Conservation (phyloP, 1,140 invertebrate species). For the Acromyrmex charruanus region DNA sequence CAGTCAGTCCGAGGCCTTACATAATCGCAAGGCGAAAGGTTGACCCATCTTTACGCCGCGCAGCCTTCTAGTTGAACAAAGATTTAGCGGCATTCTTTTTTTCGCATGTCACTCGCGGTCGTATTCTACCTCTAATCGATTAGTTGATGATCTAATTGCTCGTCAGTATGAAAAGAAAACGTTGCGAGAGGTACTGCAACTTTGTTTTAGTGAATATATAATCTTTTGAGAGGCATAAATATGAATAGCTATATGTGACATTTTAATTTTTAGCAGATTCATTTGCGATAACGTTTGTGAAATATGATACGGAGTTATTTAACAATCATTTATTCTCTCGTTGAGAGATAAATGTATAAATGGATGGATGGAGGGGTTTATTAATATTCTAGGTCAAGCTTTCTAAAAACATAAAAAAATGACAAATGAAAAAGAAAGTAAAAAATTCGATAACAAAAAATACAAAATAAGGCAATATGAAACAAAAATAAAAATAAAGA, state of each 20-base stretch:
- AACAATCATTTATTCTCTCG: not conserved
- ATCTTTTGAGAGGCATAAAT: not conserved
- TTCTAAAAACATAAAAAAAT: no score
- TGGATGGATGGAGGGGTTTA: no score
- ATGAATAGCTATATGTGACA: not conserved
- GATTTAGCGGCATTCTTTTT: conserved; percentile 69
- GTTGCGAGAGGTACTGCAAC: not conserved
- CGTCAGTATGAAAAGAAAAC: not conserved
- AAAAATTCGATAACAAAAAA: no score
- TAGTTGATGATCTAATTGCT: conserved; percentile 7
- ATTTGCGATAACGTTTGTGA: not conserved
- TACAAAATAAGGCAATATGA: no score
- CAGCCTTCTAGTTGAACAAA: conserved; percentile 75
- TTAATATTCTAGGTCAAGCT: no score
- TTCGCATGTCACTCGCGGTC: conserved; percentile 42
- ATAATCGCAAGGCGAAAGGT: conserved; percentile 80
- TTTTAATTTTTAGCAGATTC: not conserved
- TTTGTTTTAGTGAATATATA: not conserved
- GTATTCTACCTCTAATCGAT: not conserved
- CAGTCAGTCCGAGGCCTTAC: conserved; percentile 79
- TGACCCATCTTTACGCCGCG: conserved; percentile 77
- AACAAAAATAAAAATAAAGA: no score
- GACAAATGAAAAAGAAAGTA: no score
- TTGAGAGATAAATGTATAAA: not conserved
- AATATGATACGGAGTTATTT: not conserved